Evolutionary conservation across 2,797 vertebrate species (phyloP).

Genomic region (Erithacus rubecula): DNA sequence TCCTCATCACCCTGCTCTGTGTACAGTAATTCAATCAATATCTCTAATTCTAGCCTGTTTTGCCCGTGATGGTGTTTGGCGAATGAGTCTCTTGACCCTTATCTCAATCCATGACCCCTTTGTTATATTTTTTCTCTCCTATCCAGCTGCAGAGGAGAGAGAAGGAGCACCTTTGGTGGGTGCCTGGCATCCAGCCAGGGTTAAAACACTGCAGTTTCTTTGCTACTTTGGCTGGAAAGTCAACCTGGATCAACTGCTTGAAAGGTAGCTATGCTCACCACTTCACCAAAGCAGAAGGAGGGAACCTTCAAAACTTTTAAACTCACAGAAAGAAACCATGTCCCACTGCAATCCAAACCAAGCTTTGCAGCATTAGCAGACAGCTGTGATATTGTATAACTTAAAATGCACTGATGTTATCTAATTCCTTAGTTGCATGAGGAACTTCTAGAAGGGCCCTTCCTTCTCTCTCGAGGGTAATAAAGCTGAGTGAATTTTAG

Average conservation of each 20-base stretch:
- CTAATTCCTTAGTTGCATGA: neutral
- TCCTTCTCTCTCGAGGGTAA: neutral
- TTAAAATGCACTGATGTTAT: neutral
- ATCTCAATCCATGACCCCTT: neutral
- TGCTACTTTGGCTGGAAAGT: neutral
- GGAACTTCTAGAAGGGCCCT: neutral
- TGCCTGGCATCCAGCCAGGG: neutral
- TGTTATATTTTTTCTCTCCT: neutral
- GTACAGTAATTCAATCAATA: neutral
- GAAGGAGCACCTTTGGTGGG: neutral
- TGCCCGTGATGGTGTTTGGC: neutral
- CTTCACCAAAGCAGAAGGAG: neutral
- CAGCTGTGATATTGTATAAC: neutral
- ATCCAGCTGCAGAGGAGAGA: neutral
- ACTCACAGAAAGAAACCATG: neutral
- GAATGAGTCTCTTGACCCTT: fast-evolving
- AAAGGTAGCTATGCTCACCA: neutral
- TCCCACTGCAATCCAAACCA: fast-evolving
- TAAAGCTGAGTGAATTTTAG: neutral
- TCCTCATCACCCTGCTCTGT: neutral
- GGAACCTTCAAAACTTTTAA: neutral
- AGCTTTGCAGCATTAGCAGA: neutral
- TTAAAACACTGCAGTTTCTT: neutral
- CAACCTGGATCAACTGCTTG: neutral
- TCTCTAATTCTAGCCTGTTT: neutral